These are phyloP conservation scores for Burhinus oedicnemus DNA, from an alignment of 2,113 vertebrate genomes.

Conservation along the genomic window DNA sequence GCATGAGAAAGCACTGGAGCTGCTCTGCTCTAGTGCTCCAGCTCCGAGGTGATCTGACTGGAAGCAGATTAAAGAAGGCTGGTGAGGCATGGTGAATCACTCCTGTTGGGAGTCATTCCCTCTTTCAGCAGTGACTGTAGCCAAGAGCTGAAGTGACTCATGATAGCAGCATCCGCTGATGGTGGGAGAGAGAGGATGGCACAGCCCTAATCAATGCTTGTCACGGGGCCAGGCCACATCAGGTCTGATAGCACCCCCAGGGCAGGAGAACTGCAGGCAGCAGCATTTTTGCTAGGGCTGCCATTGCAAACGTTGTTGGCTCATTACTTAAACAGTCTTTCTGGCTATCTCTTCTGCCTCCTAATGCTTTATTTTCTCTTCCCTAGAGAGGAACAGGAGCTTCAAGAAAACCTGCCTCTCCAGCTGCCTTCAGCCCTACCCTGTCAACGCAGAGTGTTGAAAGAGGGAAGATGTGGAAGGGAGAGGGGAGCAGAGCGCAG, in stretches of 20 bases:
- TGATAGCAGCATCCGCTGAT: not conserved
- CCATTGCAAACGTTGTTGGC: not conserved
- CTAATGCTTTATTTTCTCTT: not conserved
- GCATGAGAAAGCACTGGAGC: not conserved
- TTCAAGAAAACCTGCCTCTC: not conserved
- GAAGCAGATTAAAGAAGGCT: not conserved
- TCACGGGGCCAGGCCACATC: not conserved
- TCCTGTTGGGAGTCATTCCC: not conserved
- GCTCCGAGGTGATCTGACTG: not conserved
- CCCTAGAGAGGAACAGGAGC: not conserved
- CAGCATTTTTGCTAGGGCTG: not conserved
- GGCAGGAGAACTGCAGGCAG: conserved; percentile 3
- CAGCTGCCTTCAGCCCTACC: not conserved
- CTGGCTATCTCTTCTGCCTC: not conserved
- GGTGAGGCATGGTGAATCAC: not conserved
- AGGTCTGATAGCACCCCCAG: not conserved
- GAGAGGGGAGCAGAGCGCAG: not conserved
- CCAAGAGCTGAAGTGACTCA: conserved; percentile 41
- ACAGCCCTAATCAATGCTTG: not conserved
- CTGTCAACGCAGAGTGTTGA: not conserved
- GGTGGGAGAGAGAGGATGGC: not conserved
- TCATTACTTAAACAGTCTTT: not conserved
- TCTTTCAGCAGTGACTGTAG: not conserved
- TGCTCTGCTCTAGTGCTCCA: not conserved
- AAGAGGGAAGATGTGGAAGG: not conserved